Evolutionary conservation across 2,888 invertebrate species (phyloP), one percentile per base, ranked within the genome.

Genomic region (Drosophila parthenogenetica): DNA sequence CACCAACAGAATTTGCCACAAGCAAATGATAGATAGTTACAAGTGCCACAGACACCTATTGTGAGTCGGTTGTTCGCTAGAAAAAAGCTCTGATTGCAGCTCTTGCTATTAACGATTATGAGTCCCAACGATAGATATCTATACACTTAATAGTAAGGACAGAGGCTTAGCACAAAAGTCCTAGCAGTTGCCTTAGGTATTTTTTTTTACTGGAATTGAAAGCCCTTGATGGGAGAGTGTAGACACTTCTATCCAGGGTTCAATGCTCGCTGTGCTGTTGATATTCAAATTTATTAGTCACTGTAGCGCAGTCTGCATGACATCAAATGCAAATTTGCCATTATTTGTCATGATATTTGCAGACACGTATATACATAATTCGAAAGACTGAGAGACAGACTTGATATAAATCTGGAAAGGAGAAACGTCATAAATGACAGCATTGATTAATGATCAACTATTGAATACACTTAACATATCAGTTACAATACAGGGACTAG

Each of bases 301-400:
- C 64, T 64, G 43, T 43, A 19, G 57, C 55, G 57, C 64, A 63
- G 58, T n/a, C 69, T 72, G 83, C 79, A 65, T 73, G 81, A 68
- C 77, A 77, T 66, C 67, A 75, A 75, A 78, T 69, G 86, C 67
- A 73, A 73, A 84, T 79, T 84, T 83, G 87, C 74, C 87, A 83
- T 70, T 77, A 79, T 84, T 79, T 82, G 82, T 84, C 82, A 83
- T 67, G 84, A 66, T 66, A 80, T 73, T 70, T 71, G 64, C 71
- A 45, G 64, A 65, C 70, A 76, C 69, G 77, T 76, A 22, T 5
- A 22, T 22, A 3, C 22, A 22, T 22, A 72, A 51, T 58, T 45
- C 2, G 8, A 29, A 29, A 35, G 35, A 11, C 35, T 8, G 13
- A 13, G 35, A 46, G 42, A 35, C 25, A 37, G n/a, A 42, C 42